Evolutionary conservation across 2,797 vertebrate genomes (phyloP).

Genomic region (Austrolebias charrua): DNA sequence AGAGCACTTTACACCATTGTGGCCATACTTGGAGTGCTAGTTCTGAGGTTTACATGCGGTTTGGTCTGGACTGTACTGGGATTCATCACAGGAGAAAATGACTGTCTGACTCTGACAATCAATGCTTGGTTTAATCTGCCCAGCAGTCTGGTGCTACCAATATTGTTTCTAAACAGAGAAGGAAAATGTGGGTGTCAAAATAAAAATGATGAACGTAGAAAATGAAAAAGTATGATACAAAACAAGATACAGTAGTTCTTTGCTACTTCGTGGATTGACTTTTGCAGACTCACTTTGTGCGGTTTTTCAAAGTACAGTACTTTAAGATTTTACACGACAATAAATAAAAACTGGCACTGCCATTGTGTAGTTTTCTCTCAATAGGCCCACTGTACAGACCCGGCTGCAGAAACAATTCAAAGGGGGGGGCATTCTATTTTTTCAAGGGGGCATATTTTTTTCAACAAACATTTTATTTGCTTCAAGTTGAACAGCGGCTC

Average conservation of each 20-base stretch:
- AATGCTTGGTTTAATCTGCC: not conserved
- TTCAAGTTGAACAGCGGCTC: too few relatives aligned
- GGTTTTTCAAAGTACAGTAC: too few relatives aligned
- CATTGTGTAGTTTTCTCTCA: too few relatives aligned
- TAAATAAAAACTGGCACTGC: too few relatives aligned
- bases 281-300: too few relatives aligned
- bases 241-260: not conserved
- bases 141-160: not conserved
- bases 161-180: not conserved
- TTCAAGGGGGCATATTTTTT: too few relatives aligned
- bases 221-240: not conserved
- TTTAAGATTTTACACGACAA: too few relatives aligned
- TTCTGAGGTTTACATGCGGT: not conserved
- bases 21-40: constrained; percentile 7
- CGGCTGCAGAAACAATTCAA: too few relatives aligned
- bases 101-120: not conserved
- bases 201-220: not conserved
- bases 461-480: too few relatives aligned
- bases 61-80: accelerated
- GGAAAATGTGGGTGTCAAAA: not conserved
- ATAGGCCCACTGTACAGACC: too few relatives aligned
- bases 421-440: too few relatives aligned
- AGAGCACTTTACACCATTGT: constrained; percentile 12
- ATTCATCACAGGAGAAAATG: not conserved
- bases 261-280: too few relatives aligned